These are phyloP conservation scores for Cyaniris semiargus DNA, from an alignment of 2,888 invertebrate species.

Conservation along the genomic window DNA sequence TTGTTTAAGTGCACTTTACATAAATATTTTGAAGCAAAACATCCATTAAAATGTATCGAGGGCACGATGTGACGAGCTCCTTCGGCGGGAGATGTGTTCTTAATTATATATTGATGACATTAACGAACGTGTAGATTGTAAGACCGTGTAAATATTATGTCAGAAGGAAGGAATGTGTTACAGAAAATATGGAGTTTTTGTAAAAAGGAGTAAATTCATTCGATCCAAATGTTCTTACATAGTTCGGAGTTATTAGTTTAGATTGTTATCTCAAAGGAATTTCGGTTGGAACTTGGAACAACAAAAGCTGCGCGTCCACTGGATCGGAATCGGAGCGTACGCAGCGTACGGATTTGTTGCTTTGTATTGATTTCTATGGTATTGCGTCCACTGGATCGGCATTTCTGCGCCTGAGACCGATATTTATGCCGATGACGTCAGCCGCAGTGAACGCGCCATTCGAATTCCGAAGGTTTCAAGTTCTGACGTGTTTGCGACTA, in stretches of 20 bases:
- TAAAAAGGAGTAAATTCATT: neutral
- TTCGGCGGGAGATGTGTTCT: neutral
- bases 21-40: slow-evolving; percentile 4
- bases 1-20: neutral
- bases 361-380: too few relatives aligned
- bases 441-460: too few relatives aligned
- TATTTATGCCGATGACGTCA: too few relatives aligned
- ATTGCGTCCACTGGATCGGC: too few relatives aligned
- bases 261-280: neutral
- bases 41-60: slow-evolving; percentile 20
- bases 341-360: too few relatives aligned
- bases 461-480: too few relatives aligned
- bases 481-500: too few relatives aligned
- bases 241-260: neutral
- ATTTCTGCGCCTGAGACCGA: too few relatives aligned
- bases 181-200: neutral
- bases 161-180: neutral
- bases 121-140: slow-evolving; percentile 4
- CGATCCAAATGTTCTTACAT: neutral
- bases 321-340: too few relatives aligned
- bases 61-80: slow-evolving; percentile 21
- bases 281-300: neutral
- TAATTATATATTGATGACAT: slow-evolving; percentile 6
- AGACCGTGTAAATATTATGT: neutral
- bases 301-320: too few relatives aligned